Evolutionary conservation across 2,113 vertebrate species (phyloP).

Genomic region (Thunnus thynnus): DNA sequence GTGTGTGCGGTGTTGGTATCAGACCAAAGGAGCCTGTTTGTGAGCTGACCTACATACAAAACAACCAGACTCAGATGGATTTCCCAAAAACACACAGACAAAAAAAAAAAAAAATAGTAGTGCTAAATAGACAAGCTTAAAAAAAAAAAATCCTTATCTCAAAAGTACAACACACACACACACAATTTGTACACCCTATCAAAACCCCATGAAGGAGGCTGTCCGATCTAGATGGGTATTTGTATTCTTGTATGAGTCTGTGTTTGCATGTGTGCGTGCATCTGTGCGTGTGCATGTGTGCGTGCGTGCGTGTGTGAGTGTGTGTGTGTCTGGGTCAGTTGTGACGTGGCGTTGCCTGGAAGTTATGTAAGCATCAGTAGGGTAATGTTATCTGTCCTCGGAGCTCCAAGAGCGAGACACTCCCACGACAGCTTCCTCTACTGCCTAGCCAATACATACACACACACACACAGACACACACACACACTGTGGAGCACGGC

Average conservation of each 20-base stretch:
- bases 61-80: conserved; percentile 57
- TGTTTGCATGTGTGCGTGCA: conserved; percentile 24
- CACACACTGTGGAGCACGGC: conserved; percentile 9
- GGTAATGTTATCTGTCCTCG: conserved; percentile 82
- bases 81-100: conserved; percentile 46
- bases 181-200: conserved; percentile 18
- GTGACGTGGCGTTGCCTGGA: conserved; percentile 82
- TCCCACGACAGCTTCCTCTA: conserved; percentile 74
- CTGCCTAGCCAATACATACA: conserved; percentile 40
- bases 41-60: conserved; percentile 75
- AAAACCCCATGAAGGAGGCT: conserved; percentile 46
- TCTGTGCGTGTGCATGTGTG: conserved; percentile 22
- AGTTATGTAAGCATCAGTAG: conserved; percentile 81
- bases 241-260: conserved; percentile 34
- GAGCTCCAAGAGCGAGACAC: conserved; percentile 68
- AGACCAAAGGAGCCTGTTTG: conserved; percentile 64
- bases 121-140: not conserved
- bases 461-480: conserved; percentile 46
- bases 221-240: conserved; percentile 48
- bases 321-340: conserved; percentile 65
- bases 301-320: conserved; percentile 13
- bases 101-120: not conserved
- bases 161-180: conserved; percentile 8
- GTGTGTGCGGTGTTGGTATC: conserved; percentile 49
- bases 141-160: not conserved